phyloP scores from a whole-genome alignment of 2,113 vertebrate genomes.

The Campylomormyrus numenius region DNA sequence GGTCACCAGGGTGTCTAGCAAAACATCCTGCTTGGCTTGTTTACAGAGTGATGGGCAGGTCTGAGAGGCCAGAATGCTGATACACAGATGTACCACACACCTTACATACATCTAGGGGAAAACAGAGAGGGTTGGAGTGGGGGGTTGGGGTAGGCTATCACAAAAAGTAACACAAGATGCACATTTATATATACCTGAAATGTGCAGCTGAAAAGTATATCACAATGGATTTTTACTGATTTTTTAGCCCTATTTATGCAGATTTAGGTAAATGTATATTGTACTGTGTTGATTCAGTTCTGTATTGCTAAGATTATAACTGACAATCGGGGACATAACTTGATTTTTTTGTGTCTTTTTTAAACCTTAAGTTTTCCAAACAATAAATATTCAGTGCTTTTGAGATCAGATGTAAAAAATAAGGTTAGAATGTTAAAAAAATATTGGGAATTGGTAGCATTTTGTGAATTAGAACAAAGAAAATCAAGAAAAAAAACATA shows the following conservation, averaged over 20 bases:
- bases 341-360: not conserved
- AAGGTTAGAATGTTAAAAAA: not conserved
- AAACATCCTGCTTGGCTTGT: rapidly evolving
- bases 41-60: slow-evolving; percentile 44
- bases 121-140: not conserved
- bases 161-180: not conserved
- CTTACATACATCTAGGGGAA: slow-evolving; percentile 44
- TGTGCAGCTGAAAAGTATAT: not conserved
- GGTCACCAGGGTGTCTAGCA: slow-evolving; percentile 22
- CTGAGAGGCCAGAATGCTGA: slow-evolving; percentile 34
- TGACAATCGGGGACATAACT: not conserved
- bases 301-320: not conserved
- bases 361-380: not conserved
- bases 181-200: not conserved
- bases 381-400: not conserved
- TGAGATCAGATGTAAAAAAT: not conserved
- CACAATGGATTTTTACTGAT: not conserved
- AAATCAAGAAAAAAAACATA: slow-evolving; percentile 30
- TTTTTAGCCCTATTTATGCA: not conserved
- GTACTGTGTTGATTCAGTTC: not conserved
- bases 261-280: not conserved
- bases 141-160: not conserved
- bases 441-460: not conserved
- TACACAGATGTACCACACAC: slow-evolving; percentile 51
- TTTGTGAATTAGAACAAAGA: not conserved